Percentiles rank a stretch among this genome's conserved stretches.
phyloP scores from a whole-genome alignment of 2,888 invertebrate species.

The Xanthia icteritia region DNA sequence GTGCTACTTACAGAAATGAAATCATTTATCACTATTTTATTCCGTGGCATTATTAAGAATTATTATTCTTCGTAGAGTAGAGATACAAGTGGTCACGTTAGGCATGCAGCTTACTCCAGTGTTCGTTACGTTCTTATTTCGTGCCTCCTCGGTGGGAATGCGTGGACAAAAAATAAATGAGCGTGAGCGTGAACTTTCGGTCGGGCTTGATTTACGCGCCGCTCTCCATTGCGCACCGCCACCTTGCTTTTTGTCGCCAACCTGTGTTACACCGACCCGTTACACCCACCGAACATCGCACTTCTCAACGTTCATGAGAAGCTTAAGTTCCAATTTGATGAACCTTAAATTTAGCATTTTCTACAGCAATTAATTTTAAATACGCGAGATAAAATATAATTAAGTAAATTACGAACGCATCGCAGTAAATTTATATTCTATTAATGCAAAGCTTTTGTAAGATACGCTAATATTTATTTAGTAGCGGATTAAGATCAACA shows the following conservation, averaged over 20 bases:
- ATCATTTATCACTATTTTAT: too few species aligned
- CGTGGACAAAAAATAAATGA: conserved; percentile 51
- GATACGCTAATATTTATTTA: background rate
- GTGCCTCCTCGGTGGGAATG: conserved; percentile 9
- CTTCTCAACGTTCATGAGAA: background rate
- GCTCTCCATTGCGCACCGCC: conserved; percentile 18
- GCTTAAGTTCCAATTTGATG: conserved; percentile 7
- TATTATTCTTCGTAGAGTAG: too few species aligned
- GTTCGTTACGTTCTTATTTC: conserved; percentile 14
- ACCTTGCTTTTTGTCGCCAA: conserved; percentile 45
- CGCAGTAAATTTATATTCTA: background rate
- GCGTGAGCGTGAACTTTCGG: conserved; percentile 25
- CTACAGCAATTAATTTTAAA: conserved; percentile 9
- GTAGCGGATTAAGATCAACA: background rate
- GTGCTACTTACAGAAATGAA: too few species aligned
- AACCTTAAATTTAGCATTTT: background rate
- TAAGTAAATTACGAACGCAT: background rate
- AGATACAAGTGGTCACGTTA: background rate
- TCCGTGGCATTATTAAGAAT: too few species aligned
- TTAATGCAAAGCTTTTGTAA: conserved; percentile 1
- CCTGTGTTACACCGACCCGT: conserved; percentile 16
- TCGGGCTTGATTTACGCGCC: conserved; percentile 50
- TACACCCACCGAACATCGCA: background rate
- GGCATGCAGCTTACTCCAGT: background rate
- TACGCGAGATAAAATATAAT: background rate